phyloP scores from a whole-genome alignment of 2,888 invertebrate genomes.

The Gymnocheta viridis region DNA sequence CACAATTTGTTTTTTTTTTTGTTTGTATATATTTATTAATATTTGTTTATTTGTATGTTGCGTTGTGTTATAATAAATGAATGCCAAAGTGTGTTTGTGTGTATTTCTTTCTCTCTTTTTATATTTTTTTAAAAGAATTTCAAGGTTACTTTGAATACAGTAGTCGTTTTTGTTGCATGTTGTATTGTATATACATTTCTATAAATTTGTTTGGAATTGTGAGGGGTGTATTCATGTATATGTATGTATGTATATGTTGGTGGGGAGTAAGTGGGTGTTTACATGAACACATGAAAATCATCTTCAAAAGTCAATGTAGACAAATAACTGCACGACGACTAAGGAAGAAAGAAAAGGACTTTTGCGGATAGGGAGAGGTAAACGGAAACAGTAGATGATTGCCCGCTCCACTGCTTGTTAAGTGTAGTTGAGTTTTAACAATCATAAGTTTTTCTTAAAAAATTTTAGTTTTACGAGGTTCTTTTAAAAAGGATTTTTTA shows the following conservation, averaged over 20 bases:
- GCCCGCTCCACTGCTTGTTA: constrained; percentile 37
- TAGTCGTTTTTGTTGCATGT: constrained; percentile 44
- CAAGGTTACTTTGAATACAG: constrained; percentile 65
- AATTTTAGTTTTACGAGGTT: background rate
- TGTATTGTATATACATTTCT: constrained; percentile 40
- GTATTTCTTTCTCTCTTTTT: background rate
- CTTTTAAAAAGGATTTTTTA: background rate
- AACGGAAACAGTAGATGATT: constrained; percentile 18
- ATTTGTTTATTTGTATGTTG: constrained; percentile 15
- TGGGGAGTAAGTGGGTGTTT: background rate
- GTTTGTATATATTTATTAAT: constrained; percentile 1
- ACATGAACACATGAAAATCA: constrained; percentile 21
- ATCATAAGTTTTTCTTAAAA: constrained; percentile 36
- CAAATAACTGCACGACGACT: constrained; percentile 41
- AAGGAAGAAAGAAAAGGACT: background rate
- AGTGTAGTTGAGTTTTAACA: constrained; percentile 41
- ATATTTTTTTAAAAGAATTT: constrained; percentile 57
- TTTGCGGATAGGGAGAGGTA: background rate
- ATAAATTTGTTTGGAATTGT: constrained; percentile 28
- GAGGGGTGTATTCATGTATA: background rate
- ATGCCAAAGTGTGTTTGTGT: constrained; percentile 35
- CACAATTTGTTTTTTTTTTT: background rate
- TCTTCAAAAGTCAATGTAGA: constrained; percentile 57
- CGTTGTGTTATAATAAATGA: constrained; percentile 19
- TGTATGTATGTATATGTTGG: background rate